Evolutionary conservation across 1,140 invertebrate genomes (phyloP), one percentile per base, ranked within the genome.

Genomic region (Aporrectodea caliginosa): DNA sequence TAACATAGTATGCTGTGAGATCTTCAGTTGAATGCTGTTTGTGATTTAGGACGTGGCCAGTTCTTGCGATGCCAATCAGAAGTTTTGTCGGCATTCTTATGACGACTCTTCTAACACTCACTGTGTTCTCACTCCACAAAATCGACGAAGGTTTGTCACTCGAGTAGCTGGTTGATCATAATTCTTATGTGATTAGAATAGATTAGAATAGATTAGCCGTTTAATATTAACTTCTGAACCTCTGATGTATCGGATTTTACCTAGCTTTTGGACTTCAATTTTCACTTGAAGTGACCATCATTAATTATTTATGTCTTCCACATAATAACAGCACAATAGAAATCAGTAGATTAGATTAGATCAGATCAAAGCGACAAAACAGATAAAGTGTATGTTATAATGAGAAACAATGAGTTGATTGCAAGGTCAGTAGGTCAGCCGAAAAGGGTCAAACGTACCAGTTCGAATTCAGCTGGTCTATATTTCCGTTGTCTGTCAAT

Each of bases 81-180:
- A 35, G 75, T 16, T 29, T 68, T 2, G 12, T 76, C 33, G 35
- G 75, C 12, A 6, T 76, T 16, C 27, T 58, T 27, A 22, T 68
- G 27, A 35, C 35, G 32, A n/a, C 35, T 12, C 1, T 76, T 35
- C n/a, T 32, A 29, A 31, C 35, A 29, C 75, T 76, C 12, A 43
- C 22, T n/a, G 43, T 35, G 27, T 92, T 92, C 84, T 92, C 92
- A 0, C 88, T 95, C 29, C 94, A 96, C 84, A 92, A 92, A 88
- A 92, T 96, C 35, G 93, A 95, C 82, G 94, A 95, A 89, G 94
- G 88, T 89, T 58, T 6, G 43, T 58, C 22, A 71, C 68, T 71
- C 1, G n/a, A 27, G 12, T 72, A 14, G n/a, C 6, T 27, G 6
- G 6, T 72, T 29, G n/a, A 72, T 29, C n/a, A 72, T 12, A 6